Base-by-base conservation (phyloP, 2,888 invertebrate species). In the Ophraella communa region DNA sequence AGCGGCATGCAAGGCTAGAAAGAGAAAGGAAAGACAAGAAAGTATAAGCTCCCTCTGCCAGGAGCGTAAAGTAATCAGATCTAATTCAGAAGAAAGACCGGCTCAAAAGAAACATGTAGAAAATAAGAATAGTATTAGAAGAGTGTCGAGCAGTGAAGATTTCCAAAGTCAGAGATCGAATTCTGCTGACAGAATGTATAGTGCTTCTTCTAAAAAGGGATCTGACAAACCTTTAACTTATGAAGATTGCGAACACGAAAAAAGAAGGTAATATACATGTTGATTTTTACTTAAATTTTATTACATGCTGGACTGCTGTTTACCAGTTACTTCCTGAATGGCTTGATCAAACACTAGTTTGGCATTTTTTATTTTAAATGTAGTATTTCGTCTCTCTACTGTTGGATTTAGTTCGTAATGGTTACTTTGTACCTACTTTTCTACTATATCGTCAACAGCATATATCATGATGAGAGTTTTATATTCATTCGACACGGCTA, bases 131-230 rank as follows among this genome's bases (percentile, higher is more conserved):
- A 71, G 80, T 58, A 87, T 88, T 35, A 82, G 87, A 60, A 83
- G 87, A 73, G 88, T 88, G n/a, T 87, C 86, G 69, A 88, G 87
- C 65, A 87, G 87, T 78, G 88, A 88, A 77, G 87, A 88, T 77
- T 87, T 88, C 73, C 83, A 83, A 68, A 81, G 80, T 14, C 45
- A 58, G 20, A 63, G 58, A 70, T 70, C 75, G 3, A 68, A 62
- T 20, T 70, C 73, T 11, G 69, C 66, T 17, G 76, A 76, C 3
- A 76, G 79, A 52, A 75, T 76, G 10, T 79, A 78, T 47, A 73
- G 72, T 5, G 80, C 81, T 42, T 76, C 73, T 66, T 81, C 64
- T 21, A 76, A 75, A 60, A 71, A 76, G 24, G 69, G 70, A 21
- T 69, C 70, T 8, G 80, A 79, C 21, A 76, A 74, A 35, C 64